Base-by-base conservation (phyloP, 2,888 invertebrate species). In the Parochlus steinenii region DNA sequence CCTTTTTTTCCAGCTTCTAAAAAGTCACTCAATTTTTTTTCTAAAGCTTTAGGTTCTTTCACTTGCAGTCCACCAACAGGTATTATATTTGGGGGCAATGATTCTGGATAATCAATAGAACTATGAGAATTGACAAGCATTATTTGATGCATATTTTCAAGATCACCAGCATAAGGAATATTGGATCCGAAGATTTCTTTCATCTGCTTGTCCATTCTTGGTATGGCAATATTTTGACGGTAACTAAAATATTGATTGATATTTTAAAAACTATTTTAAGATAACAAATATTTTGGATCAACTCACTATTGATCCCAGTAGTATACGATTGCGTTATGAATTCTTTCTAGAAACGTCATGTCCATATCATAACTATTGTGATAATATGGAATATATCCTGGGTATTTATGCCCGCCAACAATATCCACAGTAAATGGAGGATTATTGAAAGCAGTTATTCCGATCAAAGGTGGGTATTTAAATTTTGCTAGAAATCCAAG, bases 1-100 rank as follows among this genome's bases (percentile, higher is more conserved):
- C 57, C 58, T 15, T 54, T 47, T 5, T 40, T 37, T 4, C 47
- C 48, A 11, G 44, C 43, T 2, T 50, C 42, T 3, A 54, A 38
- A 33, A 53, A 58, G 0, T 41, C 31, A 20, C 48, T 40, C 2
- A 55, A 12, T 15, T 49, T 47, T 1, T 37, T 20, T 0, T 53
- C 47, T 31, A 58, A 28, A 4, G 47, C 43, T 10, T 45, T 39
- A 4, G 49, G 39, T 5, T 51, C 44, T 6, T 36, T 18, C 17
- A 58, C 51, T 26, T 58, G 58, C 28, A 57, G 37, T 1, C 58
- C 58, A 6, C 51, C 58, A 3, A 58, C 47, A 44, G 54, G 51
- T 10, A 58, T 47, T 0, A 57, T 43, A 42, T 53, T 53, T 5
- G 54, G 53, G 4, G 54, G 53, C n/a, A 54, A 22, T 20, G 55